Evolutionary conservation across 1,140 invertebrate genomes (phyloP), one percentile per base, ranked within the genome.

Genomic region (Lamellibrachia luymesi): DNA sequence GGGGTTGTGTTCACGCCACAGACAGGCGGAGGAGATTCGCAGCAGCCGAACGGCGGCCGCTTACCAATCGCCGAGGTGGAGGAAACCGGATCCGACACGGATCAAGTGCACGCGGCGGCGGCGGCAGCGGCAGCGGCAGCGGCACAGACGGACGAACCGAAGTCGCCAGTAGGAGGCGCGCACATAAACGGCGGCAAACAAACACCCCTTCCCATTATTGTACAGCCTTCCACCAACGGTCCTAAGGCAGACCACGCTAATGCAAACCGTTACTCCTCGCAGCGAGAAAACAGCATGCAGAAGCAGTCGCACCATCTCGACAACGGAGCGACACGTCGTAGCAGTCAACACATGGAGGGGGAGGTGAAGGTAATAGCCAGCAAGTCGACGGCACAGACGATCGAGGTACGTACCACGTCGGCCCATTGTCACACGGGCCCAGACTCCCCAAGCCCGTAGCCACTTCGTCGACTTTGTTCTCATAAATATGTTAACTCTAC

Each of bases 171-270:
- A 4, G 64, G 17, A 22, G 64, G 64, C 8, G 64, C 5, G 64
- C 64, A 17, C 2, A 80, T 10, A 80, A 6, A 80, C 4, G 13
- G 0, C 64, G 64, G 64, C 64, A 80, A 80, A 80, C 52, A 17
- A 80, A 4, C 64, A 80, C 17, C 64, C 64, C 38, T 22, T 22
- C 64, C 64, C 4, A 80, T 80, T 80, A 80, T 80, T 2, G 17
- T 80, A 6, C 64, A 8, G 25, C 64, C 64, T 22, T 22, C 4
- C 13, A 4, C 2, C 64, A 17, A 80, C 64, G 64, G 64, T 10
- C 64, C 64, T 80, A 80, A 80, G 64, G 13, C 91, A 8, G 91
- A 56, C 13, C 91, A 22, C 10, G 91, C 91, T 91, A 91, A 91
- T 51, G 51, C 50, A 91, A 91, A 56, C 50, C 50, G 6, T 51